These are phyloP conservation scores for Scylla paramamosain DNA, from an alignment of 1,140 invertebrate genomes.

Conservation along the genomic window DNA sequence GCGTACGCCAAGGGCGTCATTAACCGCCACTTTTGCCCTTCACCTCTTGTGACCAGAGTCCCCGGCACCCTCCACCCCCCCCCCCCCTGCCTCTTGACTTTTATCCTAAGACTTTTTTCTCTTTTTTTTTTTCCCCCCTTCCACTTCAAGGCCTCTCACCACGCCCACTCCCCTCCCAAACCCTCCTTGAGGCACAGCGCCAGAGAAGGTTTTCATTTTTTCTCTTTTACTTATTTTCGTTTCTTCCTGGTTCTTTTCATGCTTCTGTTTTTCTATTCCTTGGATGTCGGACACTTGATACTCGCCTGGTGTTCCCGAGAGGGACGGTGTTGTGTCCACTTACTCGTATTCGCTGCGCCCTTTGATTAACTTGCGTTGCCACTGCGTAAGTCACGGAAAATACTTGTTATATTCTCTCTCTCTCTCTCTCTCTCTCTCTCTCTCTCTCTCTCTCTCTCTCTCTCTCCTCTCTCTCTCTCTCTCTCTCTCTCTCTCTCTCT, in stretches of 20 bases:
- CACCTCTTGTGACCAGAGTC: not conserved
- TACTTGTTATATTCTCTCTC: too few species aligned
- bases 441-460: too few species aligned
- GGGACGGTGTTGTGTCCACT: too few species aligned
- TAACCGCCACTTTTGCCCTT: slow-evolving; percentile 21
- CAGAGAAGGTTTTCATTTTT: not conserved
- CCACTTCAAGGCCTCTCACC: not conserved
- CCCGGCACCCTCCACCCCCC: not conserved
- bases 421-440: too few species aligned
- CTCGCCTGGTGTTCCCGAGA: not conserved
- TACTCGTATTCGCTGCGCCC: too few species aligned
- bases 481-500: too few species aligned
- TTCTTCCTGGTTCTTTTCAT: not conserved
- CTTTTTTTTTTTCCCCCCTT: too few species aligned
- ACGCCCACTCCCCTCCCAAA: not conserved
- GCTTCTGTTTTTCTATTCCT: not conserved
- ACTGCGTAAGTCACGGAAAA: too few species aligned
- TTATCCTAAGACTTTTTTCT: not conserved
- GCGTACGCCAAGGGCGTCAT: not conserved
- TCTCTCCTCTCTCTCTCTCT: too few species aligned
- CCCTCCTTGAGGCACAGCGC: not conserved
- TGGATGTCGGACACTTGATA: not conserved
- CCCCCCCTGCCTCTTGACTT: not conserved
- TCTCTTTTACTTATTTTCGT: not conserved
- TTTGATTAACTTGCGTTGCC: too few species aligned